phyloP scores from a whole-genome alignment of 2,888 invertebrate genomes.

The Caenorhabditis angaria region DNA sequence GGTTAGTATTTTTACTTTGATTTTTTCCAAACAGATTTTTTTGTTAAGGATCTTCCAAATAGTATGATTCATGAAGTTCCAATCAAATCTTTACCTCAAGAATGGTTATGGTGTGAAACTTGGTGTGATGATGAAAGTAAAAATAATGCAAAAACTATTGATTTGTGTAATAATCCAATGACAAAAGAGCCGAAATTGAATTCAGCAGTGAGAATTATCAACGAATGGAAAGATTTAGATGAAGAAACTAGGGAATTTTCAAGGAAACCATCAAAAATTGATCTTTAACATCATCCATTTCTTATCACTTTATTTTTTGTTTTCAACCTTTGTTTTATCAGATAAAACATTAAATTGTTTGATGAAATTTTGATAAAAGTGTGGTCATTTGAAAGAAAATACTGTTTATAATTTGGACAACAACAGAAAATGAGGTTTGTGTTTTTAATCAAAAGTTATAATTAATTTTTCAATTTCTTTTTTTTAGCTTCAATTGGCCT shows the following conservation, averaged over 20 bases:
- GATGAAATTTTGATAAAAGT: no score
- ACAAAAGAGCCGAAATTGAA: constrained; percentile 98
- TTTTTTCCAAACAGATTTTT: no score
- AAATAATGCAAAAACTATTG: constrained; percentile 91
- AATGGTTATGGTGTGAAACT: constrained; percentile 99
- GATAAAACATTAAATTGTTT: background rate
- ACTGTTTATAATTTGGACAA: no score
- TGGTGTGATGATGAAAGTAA: constrained; percentile 95
- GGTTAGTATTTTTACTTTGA: no score
- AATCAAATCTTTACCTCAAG: constrained; percentile 96
- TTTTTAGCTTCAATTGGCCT: background rate
- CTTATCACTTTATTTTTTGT: background rate
- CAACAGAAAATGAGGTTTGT: background rate
- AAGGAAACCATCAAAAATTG: background rate
- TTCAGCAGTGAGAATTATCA: constrained; percentile 93
- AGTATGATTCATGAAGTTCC: constrained; percentile 99
- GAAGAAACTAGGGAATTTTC: constrained; percentile 79
- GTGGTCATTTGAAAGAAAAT: no score
- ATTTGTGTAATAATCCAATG: constrained; percentile 98
- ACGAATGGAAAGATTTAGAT: constrained; percentile 96
- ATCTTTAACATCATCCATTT: background rate
- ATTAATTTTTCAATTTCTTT: background rate
- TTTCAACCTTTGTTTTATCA: background rate
- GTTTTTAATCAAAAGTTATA: no score
- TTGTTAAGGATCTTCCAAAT: constrained; percentile 92